Conservation (phyloP, 2,797 vertebrate genomes). For the Iguana delicatissima region DNA sequence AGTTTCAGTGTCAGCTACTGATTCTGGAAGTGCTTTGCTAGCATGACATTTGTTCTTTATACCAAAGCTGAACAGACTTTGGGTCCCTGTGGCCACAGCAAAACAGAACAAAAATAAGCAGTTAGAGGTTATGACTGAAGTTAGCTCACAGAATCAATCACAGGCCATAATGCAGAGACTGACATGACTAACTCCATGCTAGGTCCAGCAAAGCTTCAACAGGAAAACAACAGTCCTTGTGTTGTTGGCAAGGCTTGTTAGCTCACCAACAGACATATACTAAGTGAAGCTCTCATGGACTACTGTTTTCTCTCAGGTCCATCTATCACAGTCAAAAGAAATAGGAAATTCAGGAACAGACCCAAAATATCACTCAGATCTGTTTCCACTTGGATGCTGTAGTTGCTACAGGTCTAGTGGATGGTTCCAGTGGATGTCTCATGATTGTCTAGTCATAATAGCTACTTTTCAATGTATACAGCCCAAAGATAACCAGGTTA, state of each 20-base stretch:
- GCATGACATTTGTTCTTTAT: not conserved
- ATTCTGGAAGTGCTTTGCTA: not conserved
- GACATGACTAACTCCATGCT: not conserved
- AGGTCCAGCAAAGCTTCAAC: too few species aligned
- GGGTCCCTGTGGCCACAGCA: not conserved
- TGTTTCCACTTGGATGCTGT: too few species aligned
- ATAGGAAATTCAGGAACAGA: not conserved
- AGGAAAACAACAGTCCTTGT: not conserved
- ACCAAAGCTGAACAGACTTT: not conserved
- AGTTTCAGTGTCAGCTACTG: not conserved
- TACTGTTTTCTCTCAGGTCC: not conserved
- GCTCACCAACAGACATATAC: not conserved
- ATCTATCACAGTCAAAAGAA: not conserved
- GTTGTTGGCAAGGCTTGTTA: not conserved
- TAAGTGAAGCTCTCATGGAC: not conserved
- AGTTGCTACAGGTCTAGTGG: too few species aligned
- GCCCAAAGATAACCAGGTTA: too few species aligned
- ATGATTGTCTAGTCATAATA: too few species aligned
- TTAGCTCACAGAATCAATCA: not conserved
- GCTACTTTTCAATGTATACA: too few species aligned
- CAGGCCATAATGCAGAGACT: not conserved
- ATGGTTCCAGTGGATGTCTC: too few species aligned
- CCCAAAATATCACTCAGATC: not conserved
- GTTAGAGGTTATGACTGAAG: not conserved
- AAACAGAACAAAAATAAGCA: not conserved